phyloP scores from a whole-genome alignment of 2,888 invertebrate species.

The Melinaea marsaeus region DNA sequence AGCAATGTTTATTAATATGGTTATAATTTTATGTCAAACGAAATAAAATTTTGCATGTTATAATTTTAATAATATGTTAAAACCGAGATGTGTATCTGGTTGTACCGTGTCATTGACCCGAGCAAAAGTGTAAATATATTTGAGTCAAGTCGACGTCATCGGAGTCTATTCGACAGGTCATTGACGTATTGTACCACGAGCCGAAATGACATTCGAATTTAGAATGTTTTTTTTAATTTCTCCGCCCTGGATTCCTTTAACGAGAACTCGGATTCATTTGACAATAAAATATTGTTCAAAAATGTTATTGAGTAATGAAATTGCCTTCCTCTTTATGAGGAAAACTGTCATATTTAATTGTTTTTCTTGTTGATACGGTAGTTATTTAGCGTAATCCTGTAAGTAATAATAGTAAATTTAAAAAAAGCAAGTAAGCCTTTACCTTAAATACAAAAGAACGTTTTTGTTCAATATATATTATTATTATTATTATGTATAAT shows the following conservation, averaged over 20 bases:
- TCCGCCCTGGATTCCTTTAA: conserved; percentile 26
- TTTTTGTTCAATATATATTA: too few species aligned
- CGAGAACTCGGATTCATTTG: not conserved
- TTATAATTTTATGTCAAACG: not conserved
- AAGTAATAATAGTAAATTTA: too few species aligned
- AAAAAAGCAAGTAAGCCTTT: too few species aligned
- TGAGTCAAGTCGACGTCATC: conserved; percentile 10
- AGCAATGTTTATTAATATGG: not conserved
- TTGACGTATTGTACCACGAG: conserved; percentile 23
- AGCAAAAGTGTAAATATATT: conserved; percentile 24
- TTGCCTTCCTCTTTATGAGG: too few species aligned
- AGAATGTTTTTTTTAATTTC: conserved; percentile 26
- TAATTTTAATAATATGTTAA: not conserved
- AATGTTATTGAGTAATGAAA: too few species aligned
- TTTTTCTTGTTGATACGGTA: too few species aligned
- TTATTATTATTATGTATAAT: too few species aligned
- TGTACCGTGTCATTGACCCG: conserved; percentile 23
- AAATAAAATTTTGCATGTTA: not conserved
- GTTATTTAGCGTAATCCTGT: too few species aligned
- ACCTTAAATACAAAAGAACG: too few species aligned
- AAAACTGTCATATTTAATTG: too few species aligned
- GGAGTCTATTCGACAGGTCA: conserved; percentile 23
- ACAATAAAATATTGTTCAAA: not conserved
- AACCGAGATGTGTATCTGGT: not conserved
- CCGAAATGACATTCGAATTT: conserved; percentile 27